These are phyloP conservation scores for Iguana delicatissima DNA, from an alignment of 2,797 vertebrate species.

Conservation along the genomic window DNA sequence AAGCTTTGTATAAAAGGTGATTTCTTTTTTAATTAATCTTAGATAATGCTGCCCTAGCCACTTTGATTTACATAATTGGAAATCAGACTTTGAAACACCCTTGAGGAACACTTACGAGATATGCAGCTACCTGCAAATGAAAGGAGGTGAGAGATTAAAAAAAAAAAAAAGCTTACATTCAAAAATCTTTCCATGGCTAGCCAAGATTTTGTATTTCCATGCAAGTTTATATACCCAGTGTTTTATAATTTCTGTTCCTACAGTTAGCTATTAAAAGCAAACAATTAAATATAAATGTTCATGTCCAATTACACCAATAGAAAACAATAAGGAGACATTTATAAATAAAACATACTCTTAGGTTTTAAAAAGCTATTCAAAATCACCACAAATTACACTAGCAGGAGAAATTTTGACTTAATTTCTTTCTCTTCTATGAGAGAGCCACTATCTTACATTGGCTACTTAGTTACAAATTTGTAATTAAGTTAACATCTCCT, in stretches of 20 bases:
- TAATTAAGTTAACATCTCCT: too few species aligned
- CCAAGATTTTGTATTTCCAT: conserved; percentile 32
- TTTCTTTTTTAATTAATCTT: conserved; percentile 68
- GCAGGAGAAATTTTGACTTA: not conserved
- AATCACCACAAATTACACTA: not conserved
- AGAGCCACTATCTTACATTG: too few species aligned
- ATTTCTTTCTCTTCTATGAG: not conserved
- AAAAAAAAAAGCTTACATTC: not conserved
- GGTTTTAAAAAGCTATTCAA: too few species aligned
- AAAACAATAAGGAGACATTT: not conserved
- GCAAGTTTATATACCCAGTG: not conserved
- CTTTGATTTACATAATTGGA: conserved; percentile 60
- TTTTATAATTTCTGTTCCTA: conserved; percentile 16
- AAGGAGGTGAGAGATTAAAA: not conserved
- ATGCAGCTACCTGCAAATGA: conserved; percentile 41
- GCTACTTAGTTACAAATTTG: too few species aligned
- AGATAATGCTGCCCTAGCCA: conserved; percentile 64
- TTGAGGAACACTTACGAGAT: conserved; percentile 37
- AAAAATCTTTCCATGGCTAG: not conserved
- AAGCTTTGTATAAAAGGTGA: conserved; percentile 58
- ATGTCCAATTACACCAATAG: not conserved
- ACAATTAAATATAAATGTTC: conserved; percentile 12
- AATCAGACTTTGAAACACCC: conserved; percentile 60
- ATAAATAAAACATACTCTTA: too few species aligned
- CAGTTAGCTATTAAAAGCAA: conserved; percentile 46